Conservation (phyloP, 2,888 invertebrate genomes). For the Ennomos quercinarius region DNA sequence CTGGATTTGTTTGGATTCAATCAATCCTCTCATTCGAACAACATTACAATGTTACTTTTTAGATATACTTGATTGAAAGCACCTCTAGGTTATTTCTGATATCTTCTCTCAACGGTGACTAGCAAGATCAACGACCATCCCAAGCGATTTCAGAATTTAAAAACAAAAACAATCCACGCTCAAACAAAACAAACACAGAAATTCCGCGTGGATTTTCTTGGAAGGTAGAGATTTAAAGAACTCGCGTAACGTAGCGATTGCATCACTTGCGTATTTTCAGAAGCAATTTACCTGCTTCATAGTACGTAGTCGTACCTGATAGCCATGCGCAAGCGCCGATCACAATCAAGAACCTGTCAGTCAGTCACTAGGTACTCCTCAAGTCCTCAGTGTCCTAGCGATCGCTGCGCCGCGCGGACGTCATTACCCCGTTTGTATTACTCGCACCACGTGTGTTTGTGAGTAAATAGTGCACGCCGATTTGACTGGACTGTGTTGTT, state of each 20-base stretch:
- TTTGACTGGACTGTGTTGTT: conserved; percentile 50
- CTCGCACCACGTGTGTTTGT: conserved; percentile 70
- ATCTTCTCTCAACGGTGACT: not conserved
- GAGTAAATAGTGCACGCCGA: conserved; percentile 69
- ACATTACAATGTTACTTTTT: too few relatives aligned
- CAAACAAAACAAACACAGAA: conserved; percentile 47
- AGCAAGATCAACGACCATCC: conserved; percentile 2
- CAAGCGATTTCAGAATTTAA: conserved; percentile 5
- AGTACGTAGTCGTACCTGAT: conserved; percentile 47
- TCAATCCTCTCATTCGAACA: too few relatives aligned
- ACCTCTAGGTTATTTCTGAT: too few relatives aligned
- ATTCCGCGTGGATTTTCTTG: conserved; percentile 48
- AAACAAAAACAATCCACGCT: conserved; percentile 34
- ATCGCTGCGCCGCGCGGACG: conserved; percentile 60
- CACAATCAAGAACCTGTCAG: conserved; percentile 34
- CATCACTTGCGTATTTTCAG: conserved; percentile 68
- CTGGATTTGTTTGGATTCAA: too few relatives aligned
- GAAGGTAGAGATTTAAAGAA: conserved; percentile 49
- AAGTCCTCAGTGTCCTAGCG: conserved; percentile 62
- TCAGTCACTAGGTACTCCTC: conserved; percentile 40
- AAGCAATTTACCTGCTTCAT: conserved; percentile 69
- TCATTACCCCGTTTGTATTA: conserved; percentile 42
- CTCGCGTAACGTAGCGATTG: conserved; percentile 47
- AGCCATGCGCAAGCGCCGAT: conserved; percentile 61
- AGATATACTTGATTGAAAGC: too few relatives aligned